phyloP scores from a whole-genome alignment of 2,113 vertebrate genomes.

The Stigmatopora nigra region DNA sequence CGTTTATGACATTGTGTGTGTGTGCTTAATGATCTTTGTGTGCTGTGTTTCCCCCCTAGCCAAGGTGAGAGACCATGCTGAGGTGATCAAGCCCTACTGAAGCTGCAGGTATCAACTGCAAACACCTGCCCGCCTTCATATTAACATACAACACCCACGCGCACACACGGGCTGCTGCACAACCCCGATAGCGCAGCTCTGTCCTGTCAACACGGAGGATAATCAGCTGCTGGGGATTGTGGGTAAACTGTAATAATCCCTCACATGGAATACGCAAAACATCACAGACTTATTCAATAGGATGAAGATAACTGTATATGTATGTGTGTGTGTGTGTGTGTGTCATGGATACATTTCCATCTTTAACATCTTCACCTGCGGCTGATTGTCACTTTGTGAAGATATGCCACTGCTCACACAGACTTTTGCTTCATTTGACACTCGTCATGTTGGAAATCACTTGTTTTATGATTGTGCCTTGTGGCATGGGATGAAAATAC shows the following conservation, averaged over 20 bases:
- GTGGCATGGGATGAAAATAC: no score
- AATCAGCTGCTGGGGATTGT: conserved; percentile 71
- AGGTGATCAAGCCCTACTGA: conserved; percentile 56
- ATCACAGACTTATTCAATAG: conserved; percentile 70
- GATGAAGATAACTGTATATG: conserved; percentile 63
- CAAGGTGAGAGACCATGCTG: conserved; percentile 58
- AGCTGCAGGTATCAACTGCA: conserved; percentile 62
- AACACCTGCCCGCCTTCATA: conserved; percentile 52
- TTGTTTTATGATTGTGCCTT: no score
- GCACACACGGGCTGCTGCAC: conserved; percentile 49
- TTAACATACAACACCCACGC: conserved; percentile 14
- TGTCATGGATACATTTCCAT: conserved; percentile 39
- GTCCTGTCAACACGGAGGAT: conserved; percentile 68
- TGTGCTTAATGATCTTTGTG: conserved; percentile 61
- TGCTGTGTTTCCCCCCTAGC: conserved; percentile 47
- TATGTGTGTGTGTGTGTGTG: no score
- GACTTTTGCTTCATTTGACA: conserved; percentile 14
- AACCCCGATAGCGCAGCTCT: conserved; percentile 63
- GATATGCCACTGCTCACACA: conserved; percentile 29
- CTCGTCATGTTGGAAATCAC: not conserved
- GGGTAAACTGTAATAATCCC: conserved; percentile 72
- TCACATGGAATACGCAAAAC: conserved; percentile 68
- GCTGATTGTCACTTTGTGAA: conserved; percentile 31
- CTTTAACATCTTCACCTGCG: conserved; percentile 53
- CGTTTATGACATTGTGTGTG: conserved; percentile 19